Conservation (phyloP, 1,140 invertebrate genomes). For the Metopolophium dirhodum region DNA sequence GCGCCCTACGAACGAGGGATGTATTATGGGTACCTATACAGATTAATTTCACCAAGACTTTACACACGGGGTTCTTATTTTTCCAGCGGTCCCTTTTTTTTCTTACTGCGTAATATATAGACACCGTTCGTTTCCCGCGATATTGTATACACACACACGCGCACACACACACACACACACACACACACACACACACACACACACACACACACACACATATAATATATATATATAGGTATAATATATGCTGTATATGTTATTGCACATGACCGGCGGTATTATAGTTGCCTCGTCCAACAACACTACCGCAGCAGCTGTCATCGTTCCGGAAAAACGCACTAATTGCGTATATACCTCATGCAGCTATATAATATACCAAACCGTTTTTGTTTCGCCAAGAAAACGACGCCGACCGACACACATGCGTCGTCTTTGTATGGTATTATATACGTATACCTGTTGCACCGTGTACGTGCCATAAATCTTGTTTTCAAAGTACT, state of each 20-base stretch:
- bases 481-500: not conserved
- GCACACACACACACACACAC: not conserved
- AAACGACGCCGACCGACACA: not conserved
- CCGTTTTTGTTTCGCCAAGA: not conserved
- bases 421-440: not conserved
- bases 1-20: not conserved
- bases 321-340: not conserved
- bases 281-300: not conserved
- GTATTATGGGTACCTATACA: not conserved
- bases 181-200: no score
- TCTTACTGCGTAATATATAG: not conserved
- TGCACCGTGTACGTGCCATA: not conserved
- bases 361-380: not conserved
- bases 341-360: not conserved
- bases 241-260: not conserved
- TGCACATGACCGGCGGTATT: not conserved
- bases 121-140: not conserved
- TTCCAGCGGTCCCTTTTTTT: not conserved
- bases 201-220: not conserved
- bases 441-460: constrained; percentile 5
- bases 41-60: constrained; percentile 5
- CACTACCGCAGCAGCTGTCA: not conserved
- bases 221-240: not conserved
- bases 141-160: not conserved
- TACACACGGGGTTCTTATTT: not conserved